phyloP scores from a whole-genome alignment of 2,113 vertebrate species.

The Harpagus bidentatus region DNA sequence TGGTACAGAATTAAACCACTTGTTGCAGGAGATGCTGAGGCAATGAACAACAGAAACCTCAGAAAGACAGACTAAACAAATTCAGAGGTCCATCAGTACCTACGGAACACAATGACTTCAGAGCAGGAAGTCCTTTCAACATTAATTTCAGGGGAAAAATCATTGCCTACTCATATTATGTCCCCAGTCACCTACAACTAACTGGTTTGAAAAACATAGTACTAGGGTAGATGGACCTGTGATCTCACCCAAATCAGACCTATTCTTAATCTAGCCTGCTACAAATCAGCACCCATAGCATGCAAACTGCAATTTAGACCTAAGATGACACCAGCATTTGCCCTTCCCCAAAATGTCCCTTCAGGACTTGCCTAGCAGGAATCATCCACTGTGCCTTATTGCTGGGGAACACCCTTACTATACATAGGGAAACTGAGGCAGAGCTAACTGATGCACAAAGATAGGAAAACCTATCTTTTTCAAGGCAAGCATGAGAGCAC shows the following conservation, averaged over 20 bases:
- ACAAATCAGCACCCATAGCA: neutral
- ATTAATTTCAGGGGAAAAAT: neutral
- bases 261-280: neutral
- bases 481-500: neutral
- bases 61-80: neutral
- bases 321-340: neutral
- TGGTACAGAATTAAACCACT: neutral
- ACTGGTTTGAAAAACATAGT: neutral
- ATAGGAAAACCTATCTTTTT: neutral
- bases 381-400: fast-evolving
- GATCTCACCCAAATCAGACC: neutral
- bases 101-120: neutral
- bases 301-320: neutral
- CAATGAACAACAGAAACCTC: neutral
- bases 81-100: neutral
- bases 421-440: neutral
- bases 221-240: neutral
- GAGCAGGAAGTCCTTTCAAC: neutral
- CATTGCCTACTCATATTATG: neutral
- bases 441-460: neutral
- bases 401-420: neutral
- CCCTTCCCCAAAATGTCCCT: neutral
- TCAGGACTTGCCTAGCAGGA: neutral
- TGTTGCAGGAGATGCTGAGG: neutral
- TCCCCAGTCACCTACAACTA: neutral